Evolutionary conservation across 2,113 vertebrate species (phyloP), one percentile per base, ranked within the genome.

Genomic region (Myiagra hebetior): DNA sequence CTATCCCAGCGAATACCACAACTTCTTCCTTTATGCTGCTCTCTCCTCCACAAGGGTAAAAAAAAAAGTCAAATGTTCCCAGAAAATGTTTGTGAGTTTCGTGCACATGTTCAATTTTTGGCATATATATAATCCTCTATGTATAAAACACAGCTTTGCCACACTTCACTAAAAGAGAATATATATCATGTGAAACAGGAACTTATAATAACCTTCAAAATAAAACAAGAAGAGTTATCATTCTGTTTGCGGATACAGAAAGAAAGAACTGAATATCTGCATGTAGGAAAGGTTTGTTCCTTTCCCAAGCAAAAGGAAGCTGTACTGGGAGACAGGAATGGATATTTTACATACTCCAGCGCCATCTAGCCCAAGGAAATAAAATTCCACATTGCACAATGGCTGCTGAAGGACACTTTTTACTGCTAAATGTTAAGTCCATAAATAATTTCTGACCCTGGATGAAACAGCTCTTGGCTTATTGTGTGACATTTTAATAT

Each of bases 401-500:
- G 41, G 22, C 3, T 84, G 73, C 39, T 70, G 89, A 92, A 95
- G 89, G 89, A 94, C 78, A 47, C 24, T 39, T 69, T 12, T 39
- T 35, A 81, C 59, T 15, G 67, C 73, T 85, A 95, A 94, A 96
- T 91, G 87, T 75, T 93, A 94, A 59, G 39, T 77, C 84, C 96
- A 96, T 97, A 95, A 97, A 97, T 97, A 96, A 97, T 96, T 96
- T 91, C 87, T 87, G 89, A 91, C 74, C 63, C 60, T 73, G 53
- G 39, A 78, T 68, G 70, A 94, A 94, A 95, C 53, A 73, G 80
- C 59, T 96, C 93, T 96, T 91, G 79, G 92, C 70, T 95, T 91
- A 78, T 46, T 87, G 85, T 80, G 56, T 81, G 85, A 73, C 81
- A 89, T 96, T 96, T 96, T 41, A 77, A 62, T 91, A 11, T 80